A percentile compares a stretch with the other conserved stretches of the same genome.
These are phyloP conservation scores for Leptocoma aspasia DNA, from an alignment of 2,113 vertebrate genomes.

Conservation along the genomic window DNA sequence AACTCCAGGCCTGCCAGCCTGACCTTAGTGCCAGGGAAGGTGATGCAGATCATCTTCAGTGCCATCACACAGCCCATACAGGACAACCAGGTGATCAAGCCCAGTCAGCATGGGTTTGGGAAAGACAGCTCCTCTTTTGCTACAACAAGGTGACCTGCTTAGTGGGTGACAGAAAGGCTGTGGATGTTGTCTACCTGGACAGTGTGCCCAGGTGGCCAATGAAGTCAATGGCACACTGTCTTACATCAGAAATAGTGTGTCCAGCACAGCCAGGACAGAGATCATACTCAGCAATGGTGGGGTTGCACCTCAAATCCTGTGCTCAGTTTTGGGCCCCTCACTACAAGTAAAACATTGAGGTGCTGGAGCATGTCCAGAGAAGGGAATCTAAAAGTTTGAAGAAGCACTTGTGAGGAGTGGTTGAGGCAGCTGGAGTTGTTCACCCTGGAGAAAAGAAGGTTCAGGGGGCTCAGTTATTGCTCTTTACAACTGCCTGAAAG, in stretches of 20 bases:
- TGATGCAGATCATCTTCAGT: not conserved
- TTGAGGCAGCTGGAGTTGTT: not conserved
- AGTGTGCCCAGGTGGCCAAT: not conserved
- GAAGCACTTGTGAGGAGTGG: not conserved
- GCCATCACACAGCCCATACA: not conserved
- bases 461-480: not conserved
- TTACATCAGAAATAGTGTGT: not conserved
- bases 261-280: not conserved
- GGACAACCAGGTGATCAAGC: not conserved
- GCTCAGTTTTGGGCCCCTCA: not conserved
- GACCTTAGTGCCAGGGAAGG: not conserved
- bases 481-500: not conserved
- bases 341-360: not conserved
- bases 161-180: not conserved
- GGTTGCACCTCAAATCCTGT: fast-evolving
- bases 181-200: not conserved
- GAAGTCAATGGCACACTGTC: not conserved
- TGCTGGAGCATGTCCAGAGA: not conserved
- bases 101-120: not conserved
- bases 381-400: not conserved
- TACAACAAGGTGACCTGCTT: not conserved
- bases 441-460: not conserved
- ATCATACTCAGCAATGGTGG: not conserved
- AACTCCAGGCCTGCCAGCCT: not conserved
- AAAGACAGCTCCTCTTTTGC: not conserved